Base-by-base conservation (phyloP, 1,140 invertebrate species). In the Tetramorium simillimum region DNA sequence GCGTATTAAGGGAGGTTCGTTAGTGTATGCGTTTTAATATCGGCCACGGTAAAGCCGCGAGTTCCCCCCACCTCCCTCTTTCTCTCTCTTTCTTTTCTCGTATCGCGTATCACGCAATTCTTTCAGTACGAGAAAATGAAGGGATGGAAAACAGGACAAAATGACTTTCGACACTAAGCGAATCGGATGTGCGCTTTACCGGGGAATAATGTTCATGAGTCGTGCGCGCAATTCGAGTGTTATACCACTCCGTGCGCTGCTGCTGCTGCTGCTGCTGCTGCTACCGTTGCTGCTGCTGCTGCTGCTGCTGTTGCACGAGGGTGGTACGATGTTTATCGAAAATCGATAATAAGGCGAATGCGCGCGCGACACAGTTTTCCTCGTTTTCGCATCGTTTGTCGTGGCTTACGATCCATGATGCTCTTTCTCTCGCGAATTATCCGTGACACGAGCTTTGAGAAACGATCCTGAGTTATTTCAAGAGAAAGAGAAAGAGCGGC, bases 1-100 rank as follows among this genome's bases (percentile, higher is more conserved):
- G 18, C 53, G 70, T 88, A 87, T 91, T 91, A 90, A 91, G 76
- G 90, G 85, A 87, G 89, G 82, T 86, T 90, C 88, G 88, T 89
- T 90, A 86, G 90, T 87, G 88, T 80, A 37, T 80, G 86, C 69
- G 86, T 91, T 92, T 90, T 92, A 91, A 92, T 92, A 92, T 91
- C 80, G 78, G 67, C 85, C 63, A 76, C 70, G 81, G 28, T 90
- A 92, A 91, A 92, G 51, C 89, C 84, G 75, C 33, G 37, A 56
- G 2, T 24, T 9, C 56, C n/a, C 28, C 10, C 12, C 24, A n/a
- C n/a, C 4, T 43, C 16, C 46, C 10, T 63, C 58, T 21, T 18
- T 40, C 21, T 5, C 63, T 24, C 10, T 43, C 21, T 56, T 9
- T 37, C 33, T n/a, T 43, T 40, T 24, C 21, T 53, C 46, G 9